These are phyloP conservation scores for Liodrosophila aerea DNA, from an alignment of 2,888 invertebrate genomes.

Conservation along the genomic window DNA sequence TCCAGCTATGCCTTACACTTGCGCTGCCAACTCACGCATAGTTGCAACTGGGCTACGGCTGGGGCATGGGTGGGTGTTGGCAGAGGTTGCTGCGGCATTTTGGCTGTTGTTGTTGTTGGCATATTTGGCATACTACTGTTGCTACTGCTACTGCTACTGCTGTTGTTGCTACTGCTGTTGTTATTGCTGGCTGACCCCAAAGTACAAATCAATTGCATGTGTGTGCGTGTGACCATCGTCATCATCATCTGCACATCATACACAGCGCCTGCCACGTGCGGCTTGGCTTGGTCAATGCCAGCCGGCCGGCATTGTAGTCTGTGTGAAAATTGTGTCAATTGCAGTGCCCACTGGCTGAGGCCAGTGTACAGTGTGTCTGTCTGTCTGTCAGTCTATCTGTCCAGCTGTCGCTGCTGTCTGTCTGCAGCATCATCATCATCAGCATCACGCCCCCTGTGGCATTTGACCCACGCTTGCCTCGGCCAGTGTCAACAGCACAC, in stretches of 20 bases:
- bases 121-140: slow-evolving; percentile 60
- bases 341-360: slow-evolving; percentile 54
- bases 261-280: slow-evolving; percentile 53
- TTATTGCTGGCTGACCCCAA: slow-evolving; percentile 67
- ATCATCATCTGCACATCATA: slow-evolving; percentile 39
- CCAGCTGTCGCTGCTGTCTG: no score
- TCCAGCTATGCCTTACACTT: background rate
- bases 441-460: background rate
- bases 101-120: slow-evolving; percentile 42
- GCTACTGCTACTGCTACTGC: slow-evolving; percentile 1
- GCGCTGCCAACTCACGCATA: background rate
- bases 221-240: slow-evolving; percentile 29
- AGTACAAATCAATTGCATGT: slow-evolving; percentile 73
- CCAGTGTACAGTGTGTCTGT: background rate
- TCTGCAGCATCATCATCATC: no score
- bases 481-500: slow-evolving; percentile 71
- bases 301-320: slow-evolving; percentile 71
- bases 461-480: background rate
- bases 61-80: background rate
- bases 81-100: background rate
- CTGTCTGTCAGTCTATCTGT: slow-evolving; percentile 5
- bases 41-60: slow-evolving; percentile 16
- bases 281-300: slow-evolving; percentile 70
- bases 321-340: slow-evolving; percentile 73
- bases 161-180: slow-evolving; percentile 17